phyloP scores from a whole-genome alignment of 2,113 vertebrate species.

The Chascanopsetta lugubris region DNA sequence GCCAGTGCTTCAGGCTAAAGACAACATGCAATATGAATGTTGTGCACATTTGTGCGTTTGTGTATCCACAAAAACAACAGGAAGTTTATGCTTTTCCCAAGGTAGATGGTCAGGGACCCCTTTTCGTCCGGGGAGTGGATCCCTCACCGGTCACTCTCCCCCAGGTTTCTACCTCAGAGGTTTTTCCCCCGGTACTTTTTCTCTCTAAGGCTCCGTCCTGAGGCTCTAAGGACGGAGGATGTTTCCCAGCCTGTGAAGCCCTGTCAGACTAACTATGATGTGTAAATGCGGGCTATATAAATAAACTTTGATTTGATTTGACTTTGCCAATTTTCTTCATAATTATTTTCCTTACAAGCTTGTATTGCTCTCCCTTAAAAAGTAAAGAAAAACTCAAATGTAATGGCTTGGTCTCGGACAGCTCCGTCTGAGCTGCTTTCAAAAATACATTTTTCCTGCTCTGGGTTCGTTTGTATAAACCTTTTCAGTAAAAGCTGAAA shows the following conservation, averaged over 20 bases:
- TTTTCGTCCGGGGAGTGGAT: too few species aligned
- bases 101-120: too few species aligned
- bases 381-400: constrained; percentile 75
- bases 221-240: too few species aligned
- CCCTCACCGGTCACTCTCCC: too few species aligned
- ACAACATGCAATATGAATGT: constrained; percentile 38
- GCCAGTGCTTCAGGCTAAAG: background rate
- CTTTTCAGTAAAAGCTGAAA: constrained; percentile 37
- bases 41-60: constrained; percentile 26
- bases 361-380: constrained; percentile 56
- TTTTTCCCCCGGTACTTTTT: too few species aligned
- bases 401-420: constrained; percentile 38
- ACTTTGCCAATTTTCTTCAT: constrained; percentile 63
- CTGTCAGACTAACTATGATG: too few species aligned
- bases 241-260: too few species aligned
- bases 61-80: constrained; percentile 29
- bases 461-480: constrained; percentile 44
- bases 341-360: constrained; percentile 52
- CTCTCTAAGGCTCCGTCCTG: too few species aligned
- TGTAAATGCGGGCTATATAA: too few species aligned
- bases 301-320: too few species aligned
- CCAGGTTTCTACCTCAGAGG: too few species aligned
- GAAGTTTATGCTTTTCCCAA: constrained; percentile 24
- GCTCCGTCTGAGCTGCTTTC: constrained; percentile 30
- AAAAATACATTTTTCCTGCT: background rate